Conservation (phyloP, 2,888 invertebrate species). For the Elegia similella region DNA sequence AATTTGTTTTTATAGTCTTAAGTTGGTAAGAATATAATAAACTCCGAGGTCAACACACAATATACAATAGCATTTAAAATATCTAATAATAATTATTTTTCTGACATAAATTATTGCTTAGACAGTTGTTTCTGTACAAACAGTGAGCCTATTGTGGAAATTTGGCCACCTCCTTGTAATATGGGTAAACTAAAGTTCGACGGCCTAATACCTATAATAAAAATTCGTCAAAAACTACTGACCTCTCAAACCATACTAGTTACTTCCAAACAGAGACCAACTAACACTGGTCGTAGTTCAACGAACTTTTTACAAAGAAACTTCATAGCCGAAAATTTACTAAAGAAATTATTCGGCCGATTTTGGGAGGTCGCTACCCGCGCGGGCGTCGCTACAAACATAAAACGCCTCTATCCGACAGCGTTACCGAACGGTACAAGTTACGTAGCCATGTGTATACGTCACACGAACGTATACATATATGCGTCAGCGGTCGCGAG, state of each 20-base stretch:
- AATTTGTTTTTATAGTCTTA: not conserved
- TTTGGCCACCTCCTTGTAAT: conserved; percentile 13
- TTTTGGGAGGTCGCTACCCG: conserved; percentile 11
- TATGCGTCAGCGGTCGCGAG: conserved; percentile 63
- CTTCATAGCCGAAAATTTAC: conserved; percentile 39
- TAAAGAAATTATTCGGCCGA: conserved; percentile 22
- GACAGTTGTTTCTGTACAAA: conserved; percentile 5
- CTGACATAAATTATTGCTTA: conserved; percentile 8
- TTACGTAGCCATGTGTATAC: conserved; percentile 47
- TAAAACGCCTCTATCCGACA: conserved; percentile 38
- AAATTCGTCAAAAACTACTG: conserved; percentile 27
- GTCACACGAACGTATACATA: conserved; percentile 52
- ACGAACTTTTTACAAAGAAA: conserved; percentile 48
- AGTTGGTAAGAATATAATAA: not conserved
- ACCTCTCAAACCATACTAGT: conserved; percentile 27
- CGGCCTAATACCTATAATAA: conserved; percentile 40
- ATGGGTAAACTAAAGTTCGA: conserved; percentile 28
- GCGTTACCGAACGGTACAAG: conserved; percentile 56
- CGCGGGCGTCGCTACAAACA: conserved; percentile 18
- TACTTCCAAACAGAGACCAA: conserved; percentile 29
- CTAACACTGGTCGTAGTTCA: conserved; percentile 38
- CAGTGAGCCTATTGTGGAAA: conserved; percentile 9
- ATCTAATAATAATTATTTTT: conserved; percentile 16
- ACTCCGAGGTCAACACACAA: not conserved
- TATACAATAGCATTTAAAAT: conserved; percentile 12